These are phyloP conservation scores for Actinopyga echinites DNA, from an alignment of 53 echinoderm and acorn worm species.

Conservation along the genomic window DNA sequence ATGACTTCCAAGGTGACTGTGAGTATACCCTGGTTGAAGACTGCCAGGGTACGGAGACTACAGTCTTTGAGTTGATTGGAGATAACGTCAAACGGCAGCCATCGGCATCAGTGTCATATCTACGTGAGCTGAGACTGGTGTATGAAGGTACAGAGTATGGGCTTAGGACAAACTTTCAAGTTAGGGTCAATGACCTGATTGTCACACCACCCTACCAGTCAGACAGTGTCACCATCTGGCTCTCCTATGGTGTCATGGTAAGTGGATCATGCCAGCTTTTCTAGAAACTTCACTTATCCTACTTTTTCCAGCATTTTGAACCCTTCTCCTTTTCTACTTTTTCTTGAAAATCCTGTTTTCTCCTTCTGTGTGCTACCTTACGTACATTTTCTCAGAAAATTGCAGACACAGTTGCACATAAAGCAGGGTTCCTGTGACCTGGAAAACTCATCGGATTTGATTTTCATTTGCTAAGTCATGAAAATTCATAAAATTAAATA, in stretches of 20 bases:
- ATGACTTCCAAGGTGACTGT: slow-evolving; percentile 93
- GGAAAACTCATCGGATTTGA: too few species aligned
- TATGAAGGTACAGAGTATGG: slow-evolving; percentile 42
- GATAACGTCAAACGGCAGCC: slow-evolving; percentile 74
- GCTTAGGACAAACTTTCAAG: slow-evolving; percentile 52
- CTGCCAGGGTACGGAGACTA: slow-evolving; percentile 36
- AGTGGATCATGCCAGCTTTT: not conserved
- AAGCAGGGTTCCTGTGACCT: too few species aligned
- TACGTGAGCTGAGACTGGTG: slow-evolving; percentile 59
- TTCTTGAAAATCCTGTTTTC: too few species aligned
- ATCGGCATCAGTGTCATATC: slow-evolving; percentile 62
- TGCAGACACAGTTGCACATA: too few species aligned
- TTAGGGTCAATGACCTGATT: slow-evolving; percentile 59
- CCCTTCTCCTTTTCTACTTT: too few species aligned
- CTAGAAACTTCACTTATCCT: too few species aligned
- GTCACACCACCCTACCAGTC: slow-evolving; percentile 46
- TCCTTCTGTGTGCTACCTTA: too few species aligned
- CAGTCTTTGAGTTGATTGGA: slow-evolving; percentile 66
- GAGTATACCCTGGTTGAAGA: slow-evolving; percentile 75
- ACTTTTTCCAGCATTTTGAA: too few species aligned
- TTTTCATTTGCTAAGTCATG: too few species aligned
- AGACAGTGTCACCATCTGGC: slow-evolving; percentile 34
- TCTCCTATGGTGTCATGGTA: slow-evolving; percentile 48
- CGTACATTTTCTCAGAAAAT: too few species aligned
- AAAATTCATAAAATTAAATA: too few species aligned